phyloP scores from a whole-genome alignment of 1,140 invertebrate species.

The Trachymyrmex septentrionalis region DNA sequence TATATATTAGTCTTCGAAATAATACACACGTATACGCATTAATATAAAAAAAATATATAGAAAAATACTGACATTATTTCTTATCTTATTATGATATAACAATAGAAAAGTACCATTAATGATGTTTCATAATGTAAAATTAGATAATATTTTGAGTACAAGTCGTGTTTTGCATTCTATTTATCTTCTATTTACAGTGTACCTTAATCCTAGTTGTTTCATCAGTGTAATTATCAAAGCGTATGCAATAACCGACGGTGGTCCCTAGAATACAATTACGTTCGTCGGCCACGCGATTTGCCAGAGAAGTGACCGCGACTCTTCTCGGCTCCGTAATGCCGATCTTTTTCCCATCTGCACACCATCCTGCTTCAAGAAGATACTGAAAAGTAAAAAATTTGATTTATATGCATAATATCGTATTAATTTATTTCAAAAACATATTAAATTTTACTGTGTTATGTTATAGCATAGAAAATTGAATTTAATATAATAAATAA shows the following conservation, averaged over 20 bases:
- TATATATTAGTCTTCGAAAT: neutral
- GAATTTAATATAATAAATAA: neutral
- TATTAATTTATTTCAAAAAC: slow-evolving; percentile 70
- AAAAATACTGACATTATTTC: slow-evolving; percentile 4
- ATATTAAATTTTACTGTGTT: neutral
- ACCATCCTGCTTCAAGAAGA: slow-evolving; percentile 96
- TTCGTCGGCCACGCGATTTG: slow-evolving; percentile 96
- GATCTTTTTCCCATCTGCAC: slow-evolving; percentile 90
- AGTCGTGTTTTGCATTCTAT: neutral
- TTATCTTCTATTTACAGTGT: neutral
- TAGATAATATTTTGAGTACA: neutral
- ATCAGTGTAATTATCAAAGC: slow-evolving; percentile 94
- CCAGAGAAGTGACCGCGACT: slow-evolving; percentile 96
- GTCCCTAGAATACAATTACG: slow-evolving; percentile 92
- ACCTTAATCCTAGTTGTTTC: slow-evolving; percentile 95
- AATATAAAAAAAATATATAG: neutral
- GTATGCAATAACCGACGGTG: slow-evolving; percentile 96
- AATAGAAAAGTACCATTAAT: neutral
- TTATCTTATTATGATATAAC: slow-evolving; percentile 3
- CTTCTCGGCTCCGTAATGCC: slow-evolving; percentile 97
- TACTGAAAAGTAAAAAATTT: slow-evolving; percentile 88
- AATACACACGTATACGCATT: neutral
- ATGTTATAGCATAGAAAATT: neutral
- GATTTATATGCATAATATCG: slow-evolving; percentile 27
- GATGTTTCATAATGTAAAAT: neutral